Base-by-base conservation (phyloP, 2,113 vertebrate species). In the Cepphus grylle region DNA sequence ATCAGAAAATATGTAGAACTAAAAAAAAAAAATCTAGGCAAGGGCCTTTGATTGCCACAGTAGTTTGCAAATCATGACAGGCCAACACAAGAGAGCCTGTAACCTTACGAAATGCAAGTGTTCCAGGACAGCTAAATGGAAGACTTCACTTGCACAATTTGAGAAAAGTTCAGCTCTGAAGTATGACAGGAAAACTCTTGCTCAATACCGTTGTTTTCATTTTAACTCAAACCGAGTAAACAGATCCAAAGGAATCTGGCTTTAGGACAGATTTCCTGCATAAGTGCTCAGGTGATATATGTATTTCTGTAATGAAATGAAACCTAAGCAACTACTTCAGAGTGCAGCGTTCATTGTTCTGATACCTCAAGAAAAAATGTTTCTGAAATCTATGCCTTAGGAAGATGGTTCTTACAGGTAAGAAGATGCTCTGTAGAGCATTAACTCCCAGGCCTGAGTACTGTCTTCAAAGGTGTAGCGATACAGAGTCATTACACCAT, bases 141-240 rank as follows among this genome's bases (percentile, higher is more conserved):
- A 70, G 65, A 88, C 38, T 74, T 94, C 32, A 78, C 91, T 97
- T 96, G 91, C 93, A 94, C 53, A 95, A 91, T 80, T 90, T 94
- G 84, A 96, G 74, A 96, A 94, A 91, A 90, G 53, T 93, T 93
- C 78, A 90, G 42, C 86, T 91, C 89, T 72, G 71, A 96, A 91
- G 74, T 81, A 77, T 70, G 71, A 90, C 89, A 93, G 21, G 70
- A 93, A 82, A 92, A 70, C 26, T 87, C 55, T 96, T 95, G 91
- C 93, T 86, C 93, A 96, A 90, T 62, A 86, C 12, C 5, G 8
- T 72, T 96, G 91, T 86, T 97, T 95, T 92, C 50, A 55, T 87
- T 95, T 95, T 73, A 86, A 74, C 59, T 94, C 53, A 90, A 80
- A 90, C 67, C 8, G 50, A 81, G 77, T 73, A 95, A 95, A 95